Percentiles rank a stretch among this genome's conserved stretches.
Conservation (phyloP, 37 sponge, comb jelly and placozoan species). For the Cliona cf. orientalis region DNA sequence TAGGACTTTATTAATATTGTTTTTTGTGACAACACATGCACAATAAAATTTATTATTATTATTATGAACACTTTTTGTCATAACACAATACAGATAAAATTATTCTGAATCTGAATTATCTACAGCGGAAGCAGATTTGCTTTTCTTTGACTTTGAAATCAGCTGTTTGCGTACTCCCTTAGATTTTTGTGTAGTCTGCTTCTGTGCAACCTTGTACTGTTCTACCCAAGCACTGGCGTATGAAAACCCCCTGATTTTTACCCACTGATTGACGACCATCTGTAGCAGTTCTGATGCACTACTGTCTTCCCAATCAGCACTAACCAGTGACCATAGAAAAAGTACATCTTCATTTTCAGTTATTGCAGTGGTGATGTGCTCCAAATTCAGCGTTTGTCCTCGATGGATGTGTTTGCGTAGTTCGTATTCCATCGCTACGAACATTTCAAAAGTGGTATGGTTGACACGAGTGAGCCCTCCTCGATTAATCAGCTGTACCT, state of each 20-base stretch:
- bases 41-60: too few species aligned
- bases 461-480: slow-evolving; percentile 30
- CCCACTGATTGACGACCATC: slow-evolving; percentile 9
- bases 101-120: too few species aligned
- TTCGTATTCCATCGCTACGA: slow-evolving; percentile 33
- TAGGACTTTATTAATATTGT: neutral
- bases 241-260: slow-evolving; percentile 34
- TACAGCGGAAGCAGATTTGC: too few species aligned
- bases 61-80: too few species aligned
- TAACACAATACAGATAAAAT: too few species aligned
- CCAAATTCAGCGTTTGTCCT: neutral
- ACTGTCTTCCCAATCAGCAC: slow-evolving; percentile 30
- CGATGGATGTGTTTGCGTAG: slow-evolving; percentile 7
- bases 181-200: slow-evolving; percentile 34
- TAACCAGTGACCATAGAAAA: slow-evolving; percentile 17
- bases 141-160: too few species aligned
- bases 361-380: neutral
- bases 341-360: slow-evolving; percentile 20
- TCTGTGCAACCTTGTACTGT: slow-evolving; percentile 17
- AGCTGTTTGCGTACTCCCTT: slow-evolving; percentile 36
- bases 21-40: too few species aligned
- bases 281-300: neutral
- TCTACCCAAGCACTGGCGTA: slow-evolving; percentile 42
- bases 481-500: slow-evolving; percentile 26
- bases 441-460: slow-evolving; percentile 13